Evolutionary conservation across 53 echinoderm and acorn worm genomes (phyloP).

Genomic region (Astropecten irregularis): DNA sequence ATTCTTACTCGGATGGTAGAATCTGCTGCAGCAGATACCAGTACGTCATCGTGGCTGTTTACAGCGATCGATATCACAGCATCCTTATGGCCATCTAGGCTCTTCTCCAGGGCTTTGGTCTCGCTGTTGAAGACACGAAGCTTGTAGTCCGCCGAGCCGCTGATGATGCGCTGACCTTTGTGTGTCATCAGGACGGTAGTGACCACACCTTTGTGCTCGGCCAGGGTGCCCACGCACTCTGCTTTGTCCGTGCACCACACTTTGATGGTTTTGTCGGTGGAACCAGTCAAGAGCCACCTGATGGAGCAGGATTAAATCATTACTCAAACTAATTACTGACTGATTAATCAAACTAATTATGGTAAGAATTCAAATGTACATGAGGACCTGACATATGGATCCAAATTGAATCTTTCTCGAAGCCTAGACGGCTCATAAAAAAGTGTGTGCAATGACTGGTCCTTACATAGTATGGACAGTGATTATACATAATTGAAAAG

Average conservation of each 20-base stretch:
- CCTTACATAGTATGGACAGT: too few relatives aligned
- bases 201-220: constrained; percentile 77
- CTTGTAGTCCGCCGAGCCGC: constrained; percentile 77
- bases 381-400: not conserved
- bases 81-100: constrained; percentile 83
- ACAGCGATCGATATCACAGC: constrained; percentile 74
- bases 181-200: constrained; percentile 83
- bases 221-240: constrained; percentile 68
- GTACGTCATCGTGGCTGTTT: constrained; percentile 92
- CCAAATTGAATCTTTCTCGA: too few relatives aligned
- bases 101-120: constrained; percentile 70
- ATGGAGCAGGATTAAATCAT: not conserved
- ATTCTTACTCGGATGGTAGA: constrained; percentile 78
- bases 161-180: constrained; percentile 72
- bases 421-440: too few relatives aligned
- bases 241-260: constrained; percentile 84
- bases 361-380: not conserved
- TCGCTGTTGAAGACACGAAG: constrained; percentile 75
- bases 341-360: not conserved
- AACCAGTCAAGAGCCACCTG: constrained; percentile 62
- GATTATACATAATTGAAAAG: too few relatives aligned
- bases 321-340: not conserved
- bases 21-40: constrained; percentile 86
- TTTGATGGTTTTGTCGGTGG: constrained; percentile 75
- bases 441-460: too few relatives aligned